Conservation (phyloP, 2,797 vertebrate genomes). For the Adelosebastes latens region DNA sequence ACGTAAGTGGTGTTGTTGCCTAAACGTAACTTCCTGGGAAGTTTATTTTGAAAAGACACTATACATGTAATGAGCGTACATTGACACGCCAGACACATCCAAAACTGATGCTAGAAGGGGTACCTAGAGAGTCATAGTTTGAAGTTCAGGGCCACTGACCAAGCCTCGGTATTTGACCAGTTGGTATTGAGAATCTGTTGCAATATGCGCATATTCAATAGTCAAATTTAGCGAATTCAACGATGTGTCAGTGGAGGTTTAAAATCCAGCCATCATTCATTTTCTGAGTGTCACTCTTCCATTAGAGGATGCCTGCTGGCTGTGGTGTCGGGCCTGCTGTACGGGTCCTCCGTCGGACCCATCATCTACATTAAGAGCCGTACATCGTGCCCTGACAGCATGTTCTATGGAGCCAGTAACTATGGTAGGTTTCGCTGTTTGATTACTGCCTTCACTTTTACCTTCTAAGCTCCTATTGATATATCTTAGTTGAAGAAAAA, state of each 20-base stretch:
- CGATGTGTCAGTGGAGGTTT: background rate
- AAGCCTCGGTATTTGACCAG: too few species aligned
- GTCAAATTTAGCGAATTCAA: background rate
- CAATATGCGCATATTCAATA: background rate
- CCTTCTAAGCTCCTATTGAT: background rate
- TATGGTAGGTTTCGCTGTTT: slow-evolving; percentile 78
- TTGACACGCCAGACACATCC: too few species aligned
- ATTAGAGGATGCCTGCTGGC: slow-evolving; percentile 88
- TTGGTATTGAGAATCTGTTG: too few species aligned
- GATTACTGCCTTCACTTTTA: background rate
- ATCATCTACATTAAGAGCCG: slow-evolving; percentile 92
- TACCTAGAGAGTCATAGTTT: too few species aligned
- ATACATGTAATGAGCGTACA: too few species aligned
- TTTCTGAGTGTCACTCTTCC: background rate
- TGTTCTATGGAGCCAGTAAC: slow-evolving; percentile 87
- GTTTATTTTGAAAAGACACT: too few species aligned
- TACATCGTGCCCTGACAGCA: slow-evolving; percentile 80
- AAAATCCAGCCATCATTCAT: background rate
- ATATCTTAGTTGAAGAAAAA: background rate
- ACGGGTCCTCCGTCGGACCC: slow-evolving; percentile 86
- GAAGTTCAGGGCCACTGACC: too few species aligned
- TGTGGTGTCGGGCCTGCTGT: slow-evolving; percentile 85
- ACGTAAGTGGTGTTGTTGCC: too few species aligned
- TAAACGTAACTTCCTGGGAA: too few species aligned
- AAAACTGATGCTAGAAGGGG: too few species aligned